phyloP scores from a whole-genome alignment of 2,888 invertebrate genomes.

The Tipula lateralis region DNA sequence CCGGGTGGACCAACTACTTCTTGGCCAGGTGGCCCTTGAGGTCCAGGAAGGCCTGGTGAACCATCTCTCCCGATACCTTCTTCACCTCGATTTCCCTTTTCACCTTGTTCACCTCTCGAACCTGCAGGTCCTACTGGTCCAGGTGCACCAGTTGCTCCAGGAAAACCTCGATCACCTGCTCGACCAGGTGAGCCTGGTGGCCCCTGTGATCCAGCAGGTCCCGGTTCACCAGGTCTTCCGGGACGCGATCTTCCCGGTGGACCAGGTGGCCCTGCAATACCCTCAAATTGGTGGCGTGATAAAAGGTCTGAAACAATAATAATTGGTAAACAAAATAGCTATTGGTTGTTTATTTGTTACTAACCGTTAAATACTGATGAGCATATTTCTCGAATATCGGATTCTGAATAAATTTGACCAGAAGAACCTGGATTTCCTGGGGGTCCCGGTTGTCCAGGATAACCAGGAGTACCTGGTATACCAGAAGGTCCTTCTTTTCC shows the following conservation, averaged over 20 bases:
- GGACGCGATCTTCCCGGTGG: slow-evolving; percentile 61
- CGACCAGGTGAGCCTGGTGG: slow-evolving; percentile 54
- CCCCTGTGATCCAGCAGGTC: slow-evolving; percentile 47
- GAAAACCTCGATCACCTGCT: slow-evolving; percentile 64
- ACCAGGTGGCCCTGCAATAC: slow-evolving; percentile 54
- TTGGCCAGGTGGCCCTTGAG: slow-evolving; percentile 64
- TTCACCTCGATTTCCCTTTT: slow-evolving; percentile 66
- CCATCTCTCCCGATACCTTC: slow-evolving; percentile 73
- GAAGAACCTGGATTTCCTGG: slow-evolving; percentile 57
- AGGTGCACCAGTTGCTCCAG: slow-evolving; percentile 64
- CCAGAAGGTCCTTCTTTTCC: slow-evolving; percentile 62
- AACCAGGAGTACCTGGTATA: slow-evolving; percentile 45
- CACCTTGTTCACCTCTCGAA: slow-evolving; percentile 60
- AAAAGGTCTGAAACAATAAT: not conserved
- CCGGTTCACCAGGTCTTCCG: slow-evolving; percentile 63
- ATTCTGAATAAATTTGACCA: slow-evolving; percentile 46
- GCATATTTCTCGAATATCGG: slow-evolving; percentile 62
- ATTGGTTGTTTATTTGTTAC: slow-evolving; percentile 49
- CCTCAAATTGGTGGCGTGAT: slow-evolving; percentile 38
- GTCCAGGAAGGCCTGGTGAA: slow-evolving; percentile 64
- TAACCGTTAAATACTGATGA: slow-evolving; percentile 58
- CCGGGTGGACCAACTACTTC: slow-evolving; percentile 62
- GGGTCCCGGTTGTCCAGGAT: slow-evolving; percentile 62
- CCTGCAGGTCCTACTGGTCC: slow-evolving; percentile 58
- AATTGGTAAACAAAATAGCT: not conserved